Base-by-base conservation (phyloP, 2,888 invertebrate species). In the Ctena decussata region DNA sequence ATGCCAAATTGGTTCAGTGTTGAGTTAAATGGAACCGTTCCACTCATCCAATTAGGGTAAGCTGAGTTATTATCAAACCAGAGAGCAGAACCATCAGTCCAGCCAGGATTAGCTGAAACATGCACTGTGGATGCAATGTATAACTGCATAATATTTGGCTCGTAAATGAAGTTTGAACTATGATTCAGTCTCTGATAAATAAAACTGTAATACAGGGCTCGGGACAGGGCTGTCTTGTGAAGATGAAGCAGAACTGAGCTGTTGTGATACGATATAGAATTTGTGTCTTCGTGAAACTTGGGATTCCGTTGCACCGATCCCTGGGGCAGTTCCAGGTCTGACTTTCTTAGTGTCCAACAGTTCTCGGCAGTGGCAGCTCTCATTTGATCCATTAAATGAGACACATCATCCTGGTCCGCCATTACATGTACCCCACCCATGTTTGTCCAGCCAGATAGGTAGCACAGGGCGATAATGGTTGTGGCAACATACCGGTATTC, bases 131-230 rank as follows among this genome's bases (percentile, higher is more conserved):
- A 98, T 0, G 99, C 99, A 37, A 99, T 96, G 95, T 99, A 98
- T 94, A 98, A 98, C 95, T 99, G 99, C 98, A 99, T 98, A 98
- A 99, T 98, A 80, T 99, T 99, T 0, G 99, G 99, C 96, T 99
- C 99, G 0, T 98, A 98, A 93, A 98, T 98, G 94, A 96, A 98
- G 21, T 78, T 46, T 2, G 73, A 60, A 15, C 86, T 72, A 6
- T 91, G 84, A 77, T 93, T 94, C 86, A 93, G 84, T 75, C 86
- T 89, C 82, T 92, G 93, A 11, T 91, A 88, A 71, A 92, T 85
- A 74, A 91, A 94, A 86, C 91, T 93, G 74, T 80, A 92, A 96
- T 98, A 99, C 96, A 99, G 99, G 0, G 99, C 98, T 91, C 99
- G 96, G 95, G 98, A 98, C 95, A 99, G 96, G 21, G 99, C 99